Conservation (phyloP, 2,113 vertebrate species). For the Toxostoma redivivum region DNA sequence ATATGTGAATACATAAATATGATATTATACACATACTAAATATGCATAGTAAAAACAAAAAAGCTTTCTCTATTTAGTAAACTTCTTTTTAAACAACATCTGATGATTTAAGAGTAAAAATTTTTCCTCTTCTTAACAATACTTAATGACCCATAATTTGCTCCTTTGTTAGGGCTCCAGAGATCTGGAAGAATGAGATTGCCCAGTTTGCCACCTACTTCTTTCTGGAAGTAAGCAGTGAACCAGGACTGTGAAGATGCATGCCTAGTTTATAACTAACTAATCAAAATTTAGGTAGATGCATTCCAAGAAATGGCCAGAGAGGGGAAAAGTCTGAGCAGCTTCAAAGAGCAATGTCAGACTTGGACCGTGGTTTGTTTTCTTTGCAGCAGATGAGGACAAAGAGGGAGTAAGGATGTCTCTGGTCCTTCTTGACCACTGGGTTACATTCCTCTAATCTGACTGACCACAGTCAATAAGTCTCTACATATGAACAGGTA, state of each 20-base stretch:
- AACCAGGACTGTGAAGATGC: not conserved
- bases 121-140: not conserved
- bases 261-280: not conserved
- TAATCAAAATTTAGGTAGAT: not conserved
- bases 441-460: not conserved
- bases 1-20: not conserved
- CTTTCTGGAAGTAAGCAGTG: not conserved
- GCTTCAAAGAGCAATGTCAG: not conserved
- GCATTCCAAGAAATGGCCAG: not conserved
- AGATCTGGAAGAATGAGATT: not conserved
- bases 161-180: not conserved
- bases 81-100: not conserved
- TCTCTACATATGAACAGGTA: rapidly evolving
- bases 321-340: not conserved
- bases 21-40: not conserved
- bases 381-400: not conserved
- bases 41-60: not conserved
- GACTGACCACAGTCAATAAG: not conserved
- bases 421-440: not conserved
- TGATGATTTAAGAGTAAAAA: not conserved
- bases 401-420: not conserved
- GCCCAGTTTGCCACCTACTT: not conserved
- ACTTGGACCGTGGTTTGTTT: not conserved
- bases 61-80: not conserved
- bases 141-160: not conserved